Conservation (phyloP, 2,113 vertebrate species). For the Colius striatus region DNA sequence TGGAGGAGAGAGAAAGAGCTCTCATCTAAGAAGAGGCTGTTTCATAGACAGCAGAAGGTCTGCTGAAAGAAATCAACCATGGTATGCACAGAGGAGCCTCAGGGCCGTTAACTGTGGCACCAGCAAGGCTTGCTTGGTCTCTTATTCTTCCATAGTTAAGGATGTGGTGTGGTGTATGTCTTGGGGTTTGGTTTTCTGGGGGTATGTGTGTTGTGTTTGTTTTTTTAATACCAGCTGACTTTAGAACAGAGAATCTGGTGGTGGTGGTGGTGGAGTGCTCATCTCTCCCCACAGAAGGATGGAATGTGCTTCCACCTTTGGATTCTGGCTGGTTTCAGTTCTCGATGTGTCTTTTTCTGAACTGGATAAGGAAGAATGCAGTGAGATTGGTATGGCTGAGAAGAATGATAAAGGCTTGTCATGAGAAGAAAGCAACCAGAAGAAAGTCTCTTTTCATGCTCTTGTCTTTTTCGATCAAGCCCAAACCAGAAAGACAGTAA, state of each 20-base stretch:
- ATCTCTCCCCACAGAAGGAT: neutral
- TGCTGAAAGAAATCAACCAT: neutral
- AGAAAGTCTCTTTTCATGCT: neutral
- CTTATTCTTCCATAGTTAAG: neutral
- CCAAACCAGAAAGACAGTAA: neutral
- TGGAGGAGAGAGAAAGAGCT: neutral
- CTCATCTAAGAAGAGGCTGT: neutral
- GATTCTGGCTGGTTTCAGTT: neutral
- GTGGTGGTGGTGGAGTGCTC: neutral
- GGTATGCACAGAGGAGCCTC: neutral
- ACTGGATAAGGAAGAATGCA: neutral
- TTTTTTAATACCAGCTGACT: neutral
- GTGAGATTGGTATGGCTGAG: neutral
- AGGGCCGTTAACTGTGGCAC: neutral
- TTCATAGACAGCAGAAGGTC: neutral
- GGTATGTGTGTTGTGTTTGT: neutral
- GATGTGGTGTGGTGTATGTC: neutral
- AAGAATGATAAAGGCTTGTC: neutral
- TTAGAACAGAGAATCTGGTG: neutral
- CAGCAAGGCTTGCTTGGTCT: neutral
- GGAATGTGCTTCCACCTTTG: neutral
- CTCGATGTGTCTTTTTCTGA: neutral
- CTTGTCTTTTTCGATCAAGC: neutral
- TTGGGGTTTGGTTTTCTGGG: no score
- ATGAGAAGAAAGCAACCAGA: neutral